A percentile compares a stretch with the other conserved stretches of the same genome.
Conservation (phyloP, 1,140 invertebrate genomes). For the Drosophila chauvacae region DNA sequence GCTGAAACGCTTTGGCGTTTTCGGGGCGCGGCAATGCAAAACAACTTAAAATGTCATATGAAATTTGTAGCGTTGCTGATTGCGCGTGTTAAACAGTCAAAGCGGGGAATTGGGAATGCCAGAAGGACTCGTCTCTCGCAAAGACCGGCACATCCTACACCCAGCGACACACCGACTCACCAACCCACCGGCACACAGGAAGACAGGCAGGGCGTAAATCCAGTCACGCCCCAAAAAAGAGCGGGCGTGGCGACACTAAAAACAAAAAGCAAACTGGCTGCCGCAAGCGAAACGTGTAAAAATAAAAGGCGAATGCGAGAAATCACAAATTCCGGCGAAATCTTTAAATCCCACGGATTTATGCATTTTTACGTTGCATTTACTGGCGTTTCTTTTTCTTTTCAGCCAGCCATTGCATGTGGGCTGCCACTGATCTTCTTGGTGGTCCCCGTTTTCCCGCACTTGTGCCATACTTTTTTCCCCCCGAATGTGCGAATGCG, state of each 20-base stretch:
- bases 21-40: slow-evolving; percentile 66
- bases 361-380: slow-evolving; percentile 82
- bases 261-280: slow-evolving; percentile 51
- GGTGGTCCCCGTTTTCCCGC: background rate
- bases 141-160: slow-evolving; percentile 10
- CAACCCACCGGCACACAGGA: slow-evolving; percentile 9
- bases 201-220: slow-evolving; percentile 68
- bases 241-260: slow-evolving; percentile 34
- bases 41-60: slow-evolving; percentile 83
- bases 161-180: no score
- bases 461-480: slow-evolving; percentile 47
- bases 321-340: slow-evolving; percentile 79
- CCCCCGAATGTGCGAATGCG: slow-evolving; percentile 57
- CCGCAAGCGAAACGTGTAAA: slow-evolving; percentile 57
- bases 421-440: slow-evolving; percentile 45
- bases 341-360: slow-evolving; percentile 81
- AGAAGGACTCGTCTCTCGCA: slow-evolving; percentile 11
- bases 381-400: slow-evolving; percentile 29
- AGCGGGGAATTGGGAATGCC: slow-evolving; percentile 28
- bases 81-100: slow-evolving; percentile 76
- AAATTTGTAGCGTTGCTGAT: slow-evolving; percentile 81
- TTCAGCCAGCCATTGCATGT: slow-evolving; percentile 34
- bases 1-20: slow-evolving; percentile 26
- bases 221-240: slow-evolving; percentile 63
- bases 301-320: slow-evolving; percentile 75